Base-by-base conservation (phyloP, 2,113 vertebrate genomes). In the Marmota flaviventris region DNA sequence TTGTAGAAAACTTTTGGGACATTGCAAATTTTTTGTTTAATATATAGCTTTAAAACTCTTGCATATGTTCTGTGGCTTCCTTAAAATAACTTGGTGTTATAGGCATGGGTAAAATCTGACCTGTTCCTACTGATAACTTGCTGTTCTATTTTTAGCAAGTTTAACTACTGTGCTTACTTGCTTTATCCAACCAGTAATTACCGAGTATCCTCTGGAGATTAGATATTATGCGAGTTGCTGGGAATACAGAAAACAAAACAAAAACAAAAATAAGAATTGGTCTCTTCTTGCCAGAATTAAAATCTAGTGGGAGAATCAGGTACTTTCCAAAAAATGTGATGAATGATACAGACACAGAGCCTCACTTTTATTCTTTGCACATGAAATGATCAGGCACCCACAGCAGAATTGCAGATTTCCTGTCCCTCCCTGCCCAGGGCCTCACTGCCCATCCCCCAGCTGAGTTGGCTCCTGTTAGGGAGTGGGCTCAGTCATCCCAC, bases 331-430 rank as follows among this genome's bases (percentile, higher is more conserved):
- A 58, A 48, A 32, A 22, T 13, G 1, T 27, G 29, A 17, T 32
- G 18, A 42, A 12, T 17, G n/a, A 25, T 27, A 9, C 20, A 61
- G 6, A 56, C 8, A 42, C 42, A 7, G 39, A 51, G 5, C 27
- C 1, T 42, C 48, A 63, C 58, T 79, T n/a, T 82, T 12, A 7
- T 42, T 17, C 16, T 56, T 45, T 13, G 0, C 16, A 1, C 0
- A 1, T 8, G n/a, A 58, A n/a, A 18, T 16, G 27, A 12, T n/a
- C 20, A 0, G 13, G 11, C 1, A 1, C 76, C 17, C 25, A 1
- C 12, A 2, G 1, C 1, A 24, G 56, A 37, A 20, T 4, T 4
- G 22, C 29, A 34, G n/a, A 82, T 27, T 37, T 37, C 8, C 78
- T 8, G 12, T 37, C 65, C 29, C 11, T 32, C 65, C 65, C 65